Conservation (phyloP, 2,113 vertebrate species). For the Myotis davidii region DNA sequence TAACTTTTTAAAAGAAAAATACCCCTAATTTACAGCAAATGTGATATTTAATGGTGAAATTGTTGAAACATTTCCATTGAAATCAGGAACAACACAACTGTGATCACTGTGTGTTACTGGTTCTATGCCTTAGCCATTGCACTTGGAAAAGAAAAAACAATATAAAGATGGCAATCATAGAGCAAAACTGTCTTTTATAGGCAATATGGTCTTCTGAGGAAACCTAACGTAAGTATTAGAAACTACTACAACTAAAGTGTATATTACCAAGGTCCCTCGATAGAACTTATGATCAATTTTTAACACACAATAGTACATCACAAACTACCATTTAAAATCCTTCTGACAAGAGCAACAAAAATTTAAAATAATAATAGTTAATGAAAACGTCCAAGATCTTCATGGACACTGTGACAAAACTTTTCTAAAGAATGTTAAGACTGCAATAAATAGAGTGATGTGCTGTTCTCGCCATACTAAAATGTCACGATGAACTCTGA, state of each 20-base stretch:
- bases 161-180: neutral
- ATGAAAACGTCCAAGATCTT: neutral
- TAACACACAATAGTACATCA: neutral
- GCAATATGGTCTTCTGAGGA: neutral
- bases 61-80: conserved; percentile 5
- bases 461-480: neutral
- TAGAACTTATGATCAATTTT: neutral
- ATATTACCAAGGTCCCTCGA: neutral
- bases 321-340: conserved; percentile 13
- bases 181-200: neutral
- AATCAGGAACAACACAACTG: neutral
- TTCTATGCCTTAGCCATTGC: neutral
- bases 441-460: neutral
- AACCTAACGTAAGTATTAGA: neutral
- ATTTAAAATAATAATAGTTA: neutral
- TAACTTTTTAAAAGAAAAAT: conserved; percentile 15
- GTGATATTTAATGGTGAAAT: neutral
- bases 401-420: neutral
- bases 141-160: conserved; percentile 4
- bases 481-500: neutral
- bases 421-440: neutral
- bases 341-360: conserved; percentile 8
- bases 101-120: neutral
- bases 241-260: neutral
- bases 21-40: neutral